These are phyloP conservation scores for Rhamnusium bicolor DNA, from an alignment of 2,888 invertebrate genomes.

Conservation along the genomic window DNA sequence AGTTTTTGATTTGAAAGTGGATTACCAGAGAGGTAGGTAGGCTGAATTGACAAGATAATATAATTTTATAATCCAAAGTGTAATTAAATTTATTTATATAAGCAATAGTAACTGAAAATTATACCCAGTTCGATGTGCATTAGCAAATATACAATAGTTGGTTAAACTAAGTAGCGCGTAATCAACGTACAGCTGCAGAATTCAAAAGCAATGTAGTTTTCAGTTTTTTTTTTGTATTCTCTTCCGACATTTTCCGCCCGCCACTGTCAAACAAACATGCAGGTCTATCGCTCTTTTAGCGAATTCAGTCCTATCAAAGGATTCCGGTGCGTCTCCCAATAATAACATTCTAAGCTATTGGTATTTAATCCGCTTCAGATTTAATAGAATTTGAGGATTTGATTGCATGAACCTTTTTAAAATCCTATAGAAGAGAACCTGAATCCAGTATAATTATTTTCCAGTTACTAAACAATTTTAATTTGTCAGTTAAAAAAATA, in stretches of 20 bases:
- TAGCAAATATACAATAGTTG: too few relatives aligned
- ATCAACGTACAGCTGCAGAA: too few relatives aligned
- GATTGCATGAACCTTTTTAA: not conserved
- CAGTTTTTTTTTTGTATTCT: too few relatives aligned
- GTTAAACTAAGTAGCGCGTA: too few relatives aligned
- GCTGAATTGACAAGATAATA: too few relatives aligned
- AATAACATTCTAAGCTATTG: constrained; percentile 15
- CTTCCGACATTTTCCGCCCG: not conserved
- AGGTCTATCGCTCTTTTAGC: constrained; percentile 10
- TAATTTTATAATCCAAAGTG: too few relatives aligned
- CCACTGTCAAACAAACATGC: not conserved
- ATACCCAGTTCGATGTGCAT: too few relatives aligned
- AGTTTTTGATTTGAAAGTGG: not conserved
- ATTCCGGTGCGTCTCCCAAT: not conserved
- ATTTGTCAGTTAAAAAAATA: too few relatives aligned
- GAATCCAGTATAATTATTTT: not conserved
- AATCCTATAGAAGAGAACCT: not conserved
- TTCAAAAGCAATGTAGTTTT: too few relatives aligned
- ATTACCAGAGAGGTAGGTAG: not conserved
- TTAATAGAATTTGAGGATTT: constrained; percentile 13
- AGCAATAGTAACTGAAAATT: too few relatives aligned
- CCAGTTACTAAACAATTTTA: not conserved
- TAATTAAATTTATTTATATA: too few relatives aligned
- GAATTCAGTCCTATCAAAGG: constrained; percentile 10
- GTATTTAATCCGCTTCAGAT: constrained; percentile 6